Conservation (phyloP, 2,888 invertebrate genomes). For the Euphydryas editha region DNA sequence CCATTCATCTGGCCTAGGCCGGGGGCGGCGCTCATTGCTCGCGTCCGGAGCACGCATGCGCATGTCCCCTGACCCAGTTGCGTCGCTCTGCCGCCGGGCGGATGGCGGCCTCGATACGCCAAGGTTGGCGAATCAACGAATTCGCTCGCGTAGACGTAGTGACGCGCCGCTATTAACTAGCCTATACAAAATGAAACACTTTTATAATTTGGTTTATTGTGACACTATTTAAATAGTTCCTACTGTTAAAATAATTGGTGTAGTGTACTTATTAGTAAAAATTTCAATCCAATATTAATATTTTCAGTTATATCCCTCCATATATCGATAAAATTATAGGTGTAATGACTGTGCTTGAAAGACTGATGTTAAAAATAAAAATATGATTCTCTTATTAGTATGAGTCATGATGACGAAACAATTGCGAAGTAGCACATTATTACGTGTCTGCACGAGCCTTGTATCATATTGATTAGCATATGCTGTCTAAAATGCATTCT, state of each 20-base stretch:
- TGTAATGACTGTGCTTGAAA: background rate
- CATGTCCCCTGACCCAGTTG: constrained; percentile 77
- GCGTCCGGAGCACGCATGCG: constrained; percentile 78
- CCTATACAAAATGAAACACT: constrained; percentile 23
- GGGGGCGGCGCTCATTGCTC: constrained; percentile 79
- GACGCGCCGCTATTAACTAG: constrained; percentile 57
- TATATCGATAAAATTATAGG: background rate
- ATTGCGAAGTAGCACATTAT: constrained; percentile 57
- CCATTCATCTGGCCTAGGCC: constrained; percentile 72
- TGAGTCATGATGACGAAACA: constrained; percentile 63
- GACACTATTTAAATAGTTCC: background rate
- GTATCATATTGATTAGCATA: constrained; percentile 69
- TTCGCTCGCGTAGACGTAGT: constrained; percentile 69
- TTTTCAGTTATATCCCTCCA: background rate
- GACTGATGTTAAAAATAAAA: background rate
- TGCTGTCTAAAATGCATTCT: constrained; percentile 61
- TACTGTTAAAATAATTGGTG: background rate
- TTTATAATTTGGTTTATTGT: constrained; percentile 11
- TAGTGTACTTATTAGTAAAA: background rate
- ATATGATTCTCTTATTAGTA: constrained; percentile 13
- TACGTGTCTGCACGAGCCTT: constrained; percentile 58
- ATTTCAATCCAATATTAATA: background rate
- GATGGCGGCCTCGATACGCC: constrained; percentile 73
- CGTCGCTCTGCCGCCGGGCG: constrained; percentile 54
- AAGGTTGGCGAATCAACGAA: constrained; percentile 79